Evolutionary conservation across 2,113 vertebrate species (phyloP).

Genomic region (Alosa alosa): DNA sequence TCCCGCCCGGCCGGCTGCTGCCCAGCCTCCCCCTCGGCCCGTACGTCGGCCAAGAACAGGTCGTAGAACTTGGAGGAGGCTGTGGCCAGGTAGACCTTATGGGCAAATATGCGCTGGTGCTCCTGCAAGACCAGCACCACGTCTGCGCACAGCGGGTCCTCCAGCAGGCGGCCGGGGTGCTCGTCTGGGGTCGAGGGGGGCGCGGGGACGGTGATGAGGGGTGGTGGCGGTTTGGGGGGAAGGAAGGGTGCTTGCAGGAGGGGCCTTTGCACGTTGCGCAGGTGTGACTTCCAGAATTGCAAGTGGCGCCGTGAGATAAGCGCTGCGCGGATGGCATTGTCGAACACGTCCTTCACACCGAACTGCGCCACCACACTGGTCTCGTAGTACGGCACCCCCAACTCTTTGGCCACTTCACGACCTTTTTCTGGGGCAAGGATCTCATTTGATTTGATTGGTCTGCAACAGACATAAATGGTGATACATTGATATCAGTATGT

Average conservation of each 20-base stretch:
- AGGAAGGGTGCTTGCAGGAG: constrained; percentile 80
- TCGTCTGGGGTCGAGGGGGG: constrained; percentile 80
- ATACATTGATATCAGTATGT: background rate
- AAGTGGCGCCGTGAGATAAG: constrained; percentile 81
- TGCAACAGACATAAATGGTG: constrained; percentile 43
- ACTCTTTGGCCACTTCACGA: constrained; percentile 81
- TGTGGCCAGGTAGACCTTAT: constrained; percentile 88
- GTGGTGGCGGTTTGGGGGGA: constrained; percentile 78
- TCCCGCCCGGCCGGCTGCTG: constrained; percentile 64
- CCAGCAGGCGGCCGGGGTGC: constrained; percentile 77
- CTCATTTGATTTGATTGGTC: constrained; percentile 82
- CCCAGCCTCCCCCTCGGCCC: constrained; percentile 50
- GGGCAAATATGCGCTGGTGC: constrained; percentile 82
- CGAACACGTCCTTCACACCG: constrained; percentile 83
- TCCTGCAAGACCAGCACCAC: constrained; percentile 85
- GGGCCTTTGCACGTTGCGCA: constrained; percentile 77
- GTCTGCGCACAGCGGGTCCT: constrained; percentile 81
- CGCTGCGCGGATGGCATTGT: constrained; percentile 80
- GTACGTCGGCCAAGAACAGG: constrained; percentile 82
- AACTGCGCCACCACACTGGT: constrained; percentile 85
- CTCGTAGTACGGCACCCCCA: constrained; percentile 83
- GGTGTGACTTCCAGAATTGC: constrained; percentile 66
- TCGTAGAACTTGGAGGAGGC: constrained; percentile 86
- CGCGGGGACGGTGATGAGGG: constrained; percentile 76
- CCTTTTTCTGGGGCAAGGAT: constrained; percentile 82